A percentile compares a stretch with the other conserved stretches of the same genome.
These are phyloP conservation scores for Lycaon pictus DNA, from an alignment of 2,113 vertebrate species.

Conservation along the genomic window DNA sequence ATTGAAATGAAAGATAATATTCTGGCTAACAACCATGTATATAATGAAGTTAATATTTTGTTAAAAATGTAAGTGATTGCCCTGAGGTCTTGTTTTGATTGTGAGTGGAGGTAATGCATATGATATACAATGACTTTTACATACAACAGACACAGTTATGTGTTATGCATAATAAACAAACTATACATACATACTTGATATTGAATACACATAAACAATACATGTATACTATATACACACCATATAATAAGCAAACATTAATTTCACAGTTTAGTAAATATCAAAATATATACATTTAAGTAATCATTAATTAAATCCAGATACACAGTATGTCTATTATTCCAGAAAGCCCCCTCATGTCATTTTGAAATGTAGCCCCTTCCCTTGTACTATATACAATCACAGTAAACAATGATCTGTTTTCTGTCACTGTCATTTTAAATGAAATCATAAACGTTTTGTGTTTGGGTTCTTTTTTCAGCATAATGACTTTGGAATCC, in stretches of 20 bases:
- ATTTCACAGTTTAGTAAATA: neutral
- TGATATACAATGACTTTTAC: neutral
- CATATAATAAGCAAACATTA: neutral
- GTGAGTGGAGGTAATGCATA: neutral
- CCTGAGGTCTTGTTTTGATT: neutral
- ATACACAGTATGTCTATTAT: neutral
- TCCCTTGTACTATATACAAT: neutral
- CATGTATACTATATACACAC: neutral
- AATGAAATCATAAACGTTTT: neutral
- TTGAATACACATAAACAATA: neutral
- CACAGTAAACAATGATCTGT: neutral
- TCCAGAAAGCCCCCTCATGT: neutral
- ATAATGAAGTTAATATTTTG: neutral
- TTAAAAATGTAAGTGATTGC: neutral
- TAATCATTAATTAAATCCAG: neutral
- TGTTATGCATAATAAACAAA: neutral
- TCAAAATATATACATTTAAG: neutral
- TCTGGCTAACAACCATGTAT: neutral
- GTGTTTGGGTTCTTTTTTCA: neutral
- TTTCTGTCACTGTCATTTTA: neutral
- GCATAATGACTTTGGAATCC: neutral
- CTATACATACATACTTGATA: neutral
- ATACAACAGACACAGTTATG: neutral
- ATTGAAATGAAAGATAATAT: neutral
- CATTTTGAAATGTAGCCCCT: neutral